A percentile compares a stretch with the other conserved stretches of the same genome.
Conservation (phyloP, 37 sponge, comb jelly and placozoan species). For the Axinella damicornis region DNA sequence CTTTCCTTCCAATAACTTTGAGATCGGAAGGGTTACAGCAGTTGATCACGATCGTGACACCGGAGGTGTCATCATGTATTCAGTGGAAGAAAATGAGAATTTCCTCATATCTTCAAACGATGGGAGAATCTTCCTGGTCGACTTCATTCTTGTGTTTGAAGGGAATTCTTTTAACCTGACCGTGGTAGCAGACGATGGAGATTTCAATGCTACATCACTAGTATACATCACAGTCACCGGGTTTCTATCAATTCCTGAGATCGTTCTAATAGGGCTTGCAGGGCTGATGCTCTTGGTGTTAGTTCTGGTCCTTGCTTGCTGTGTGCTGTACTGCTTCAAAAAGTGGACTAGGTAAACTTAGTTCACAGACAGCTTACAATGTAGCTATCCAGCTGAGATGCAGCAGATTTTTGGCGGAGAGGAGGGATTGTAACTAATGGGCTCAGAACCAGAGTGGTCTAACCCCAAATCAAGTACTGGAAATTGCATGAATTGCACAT, state of each 20-base stretch:
- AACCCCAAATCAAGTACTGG: too few relatives aligned
- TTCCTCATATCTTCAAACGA: constrained; percentile 23
- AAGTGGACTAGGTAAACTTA: too few relatives aligned
- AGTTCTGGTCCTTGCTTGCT: not conserved
- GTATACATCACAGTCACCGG: constrained; percentile 20
- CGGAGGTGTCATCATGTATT: not conserved
- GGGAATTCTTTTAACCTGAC: constrained; percentile 30
- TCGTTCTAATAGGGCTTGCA: constrained; percentile 10
- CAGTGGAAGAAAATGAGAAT: not conserved
- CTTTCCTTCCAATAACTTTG: not conserved
- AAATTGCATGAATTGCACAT: too few relatives aligned
- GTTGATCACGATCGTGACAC: constrained; percentile 1
- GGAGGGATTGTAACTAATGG: too few relatives aligned
- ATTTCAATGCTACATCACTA: constrained; percentile 13
- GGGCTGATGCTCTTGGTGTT: constrained; percentile 5
- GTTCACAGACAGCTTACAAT: too few relatives aligned
- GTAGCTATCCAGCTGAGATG: too few relatives aligned
- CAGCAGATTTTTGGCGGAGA: too few relatives aligned
- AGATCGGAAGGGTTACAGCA: constrained; percentile 7
- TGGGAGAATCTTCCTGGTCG: constrained; percentile 4
- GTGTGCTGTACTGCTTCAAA: not conserved
- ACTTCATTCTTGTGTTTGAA: constrained; percentile 35
- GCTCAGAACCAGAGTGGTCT: too few relatives aligned
- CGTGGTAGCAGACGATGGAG: constrained; percentile 27
- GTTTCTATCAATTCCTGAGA: constrained; percentile 34